Base-by-base conservation (phyloP, 2,888 invertebrate genomes). In the Papilio gigon region DNA sequence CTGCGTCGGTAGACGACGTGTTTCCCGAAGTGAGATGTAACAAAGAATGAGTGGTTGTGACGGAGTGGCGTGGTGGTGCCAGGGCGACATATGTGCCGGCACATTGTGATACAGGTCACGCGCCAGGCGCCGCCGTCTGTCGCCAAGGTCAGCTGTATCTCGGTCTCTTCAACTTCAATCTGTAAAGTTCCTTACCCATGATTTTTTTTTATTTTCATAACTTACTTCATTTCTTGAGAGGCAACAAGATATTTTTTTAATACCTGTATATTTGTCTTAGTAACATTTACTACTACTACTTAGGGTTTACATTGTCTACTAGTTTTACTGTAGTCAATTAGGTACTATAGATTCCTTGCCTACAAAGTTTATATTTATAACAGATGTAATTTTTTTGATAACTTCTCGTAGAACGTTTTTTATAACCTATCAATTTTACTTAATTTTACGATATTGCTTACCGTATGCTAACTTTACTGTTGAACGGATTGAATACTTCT, bases 91-190 rank as follows among this genome's bases (percentile, higher is more conserved):
- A 79, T 76, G 77, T 73, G 74, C 71, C 71, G 71, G 72, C 73
- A 70, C 76, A 85, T 89, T 84, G 78, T 65, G 71, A 89, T 87
- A 83, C 89, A 71, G 68, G 71, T 77, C 89, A 90, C 89, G 87
- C 56, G 62, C 11, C 37, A 79, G 71, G 75, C 72, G 40, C 44
- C 70, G 61, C 25, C 71, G 70, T 75, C 89, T 78, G 77, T 75
- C 76, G 74, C 75, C 87, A 88, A 88, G 87, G 89, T 75, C 82
- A 75, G 68, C 72, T 75, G 78, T 82, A 77, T 79, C 77, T 80
- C 74, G 72, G 61, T 40, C 40, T 65, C 62, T 61, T 27, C 58
- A 50, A 58, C 65, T 56, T 42, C 67, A 37, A 44, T 63, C 58
- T 22, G 47, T 62, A 62, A 65, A 71, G 58, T 44, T 33, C 60